Evolutionary conservation across 2,113 vertebrate species (phyloP).

Genomic region (Smithornis capensis): DNA sequence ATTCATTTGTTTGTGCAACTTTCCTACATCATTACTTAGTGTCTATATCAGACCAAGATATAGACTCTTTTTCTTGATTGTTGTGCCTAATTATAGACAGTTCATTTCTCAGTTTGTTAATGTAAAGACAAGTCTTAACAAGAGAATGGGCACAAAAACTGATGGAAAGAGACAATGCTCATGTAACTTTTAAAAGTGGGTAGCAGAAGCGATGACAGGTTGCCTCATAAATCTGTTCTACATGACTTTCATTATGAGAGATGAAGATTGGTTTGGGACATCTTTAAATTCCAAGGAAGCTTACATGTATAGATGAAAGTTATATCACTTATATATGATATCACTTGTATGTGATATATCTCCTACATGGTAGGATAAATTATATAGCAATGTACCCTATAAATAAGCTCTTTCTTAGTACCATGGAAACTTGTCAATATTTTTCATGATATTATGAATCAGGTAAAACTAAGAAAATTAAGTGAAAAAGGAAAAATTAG

Average conservation of each 20-base stretch:
- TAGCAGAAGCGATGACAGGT: not conserved
- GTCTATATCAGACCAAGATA: not conserved
- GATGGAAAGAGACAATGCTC: not conserved
- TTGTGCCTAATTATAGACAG: not conserved
- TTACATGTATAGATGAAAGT: not conserved
- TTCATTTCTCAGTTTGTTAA: not conserved
- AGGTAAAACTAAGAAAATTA: not conserved
- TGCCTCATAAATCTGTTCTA: not conserved
- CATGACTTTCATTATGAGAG: not conserved
- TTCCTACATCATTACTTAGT: not conserved
- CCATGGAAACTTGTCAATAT: not conserved
- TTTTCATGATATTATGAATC: not conserved
- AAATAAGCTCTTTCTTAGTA: not conserved
- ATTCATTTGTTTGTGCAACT: not conserved
- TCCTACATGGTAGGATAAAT: not conserved
- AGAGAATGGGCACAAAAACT: not conserved
- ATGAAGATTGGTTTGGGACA: not conserved
- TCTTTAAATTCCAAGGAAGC: not conserved
- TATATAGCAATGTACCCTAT: not conserved
- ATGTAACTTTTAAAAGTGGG: not conserved
- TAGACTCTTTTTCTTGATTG: not conserved
- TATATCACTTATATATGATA: not conserved
- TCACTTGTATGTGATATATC: not conserved
- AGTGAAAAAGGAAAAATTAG: not conserved
- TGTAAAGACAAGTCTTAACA: not conserved